Base-by-base conservation (phyloP, 1,140 invertebrate species). In the Ganaspis sp. region DNA sequence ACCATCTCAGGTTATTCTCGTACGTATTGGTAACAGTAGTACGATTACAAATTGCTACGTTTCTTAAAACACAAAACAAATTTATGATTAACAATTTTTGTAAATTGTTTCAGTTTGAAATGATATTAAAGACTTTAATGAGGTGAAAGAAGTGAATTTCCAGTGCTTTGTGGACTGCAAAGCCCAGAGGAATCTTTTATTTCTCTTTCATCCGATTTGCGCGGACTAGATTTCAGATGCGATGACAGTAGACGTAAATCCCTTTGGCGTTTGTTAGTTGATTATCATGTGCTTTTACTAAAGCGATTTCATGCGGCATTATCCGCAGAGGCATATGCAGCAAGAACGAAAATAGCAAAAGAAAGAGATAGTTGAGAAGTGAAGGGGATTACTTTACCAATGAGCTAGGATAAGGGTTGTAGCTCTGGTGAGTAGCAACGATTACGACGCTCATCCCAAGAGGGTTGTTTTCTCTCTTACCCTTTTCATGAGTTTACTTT, bases 371-470 rank as follows among this genome's bases (percentile, higher is more conserved):
- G 58, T 19, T 38, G 12, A 38, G 37, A 53, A 76, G 26, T 70
- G 38, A 6, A 74, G 34, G 49, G 19, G 70, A 21, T 58, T 75
- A 45, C 58, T 64, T 34, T 26, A 64, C 58, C 58, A 64, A 64
- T 64, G 58, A 64, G 58, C 23, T 64, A 64, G 58, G 58, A 64
- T 64, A 64, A 64, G 58, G 58, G 58, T 64, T 64, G 58, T 64
- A 64, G 58, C 74, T 64, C 54, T 69, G 49, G 69, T 76, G 74
- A 75, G 74, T 76, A 76, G 69, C 69, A 58, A 45, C 49, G 45
- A 37, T 37, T 73, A 73, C 72, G 72, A 54, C 58, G 29, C 58
- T 29, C 58, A 11, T 37, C 45, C 69, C 74, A 17, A 40, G 69
- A 49, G 45, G 34, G n/a, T 15, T 19, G 45, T 64, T 23, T 64